Evolutionary conservation across 2,888 invertebrate species (phyloP).

Genomic region (Silvanus unidentatus): DNA sequence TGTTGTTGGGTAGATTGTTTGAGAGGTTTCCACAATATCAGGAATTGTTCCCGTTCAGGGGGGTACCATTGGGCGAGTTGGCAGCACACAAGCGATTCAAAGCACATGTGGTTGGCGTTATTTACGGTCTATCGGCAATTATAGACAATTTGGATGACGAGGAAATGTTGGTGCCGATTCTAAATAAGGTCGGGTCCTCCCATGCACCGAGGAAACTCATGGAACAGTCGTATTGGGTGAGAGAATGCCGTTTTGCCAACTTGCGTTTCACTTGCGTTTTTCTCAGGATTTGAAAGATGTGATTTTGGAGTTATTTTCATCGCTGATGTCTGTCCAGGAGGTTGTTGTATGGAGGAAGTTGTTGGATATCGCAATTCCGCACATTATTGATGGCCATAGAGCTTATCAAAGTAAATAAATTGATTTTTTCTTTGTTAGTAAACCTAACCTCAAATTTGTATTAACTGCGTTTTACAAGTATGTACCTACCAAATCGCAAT

Average conservation of each 20-base stretch:
- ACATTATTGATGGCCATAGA: neutral
- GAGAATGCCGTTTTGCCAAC: no score
- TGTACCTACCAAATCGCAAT: no score
- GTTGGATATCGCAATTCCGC: conserved; percentile 24
- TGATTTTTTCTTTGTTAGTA: no score
- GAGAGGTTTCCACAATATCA: conserved; percentile 49
- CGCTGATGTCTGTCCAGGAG: conserved; percentile 24
- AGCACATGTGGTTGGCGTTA: conserved; percentile 51
- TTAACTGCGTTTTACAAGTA: no score
- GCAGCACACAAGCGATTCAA: conserved; percentile 48
- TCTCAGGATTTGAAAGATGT: conserved; percentile 29
- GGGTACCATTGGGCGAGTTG: conserved; percentile 46
- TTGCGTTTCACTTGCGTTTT: no score
- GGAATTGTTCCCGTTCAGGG: conserved; percentile 49
- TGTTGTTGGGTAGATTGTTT: conserved; percentile 45
- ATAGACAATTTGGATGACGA: conserved; percentile 51
- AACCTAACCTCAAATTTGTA: no score
- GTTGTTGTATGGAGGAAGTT: conserved; percentile 30
- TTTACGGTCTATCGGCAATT: conserved; percentile 48
- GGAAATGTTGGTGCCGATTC: conserved; percentile 47
- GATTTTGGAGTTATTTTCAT: conserved; percentile 24
- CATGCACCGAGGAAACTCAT: conserved; percentile 35
- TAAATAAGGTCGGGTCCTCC: conserved; percentile 48
- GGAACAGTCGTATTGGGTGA: conserved; percentile 26
- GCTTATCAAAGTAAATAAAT: no score